Evolutionary conservation across 2,797 vertebrate genomes (phyloP), one percentile per base, ranked within the genome.

Genomic region (Enoplosus armatus): DNA sequence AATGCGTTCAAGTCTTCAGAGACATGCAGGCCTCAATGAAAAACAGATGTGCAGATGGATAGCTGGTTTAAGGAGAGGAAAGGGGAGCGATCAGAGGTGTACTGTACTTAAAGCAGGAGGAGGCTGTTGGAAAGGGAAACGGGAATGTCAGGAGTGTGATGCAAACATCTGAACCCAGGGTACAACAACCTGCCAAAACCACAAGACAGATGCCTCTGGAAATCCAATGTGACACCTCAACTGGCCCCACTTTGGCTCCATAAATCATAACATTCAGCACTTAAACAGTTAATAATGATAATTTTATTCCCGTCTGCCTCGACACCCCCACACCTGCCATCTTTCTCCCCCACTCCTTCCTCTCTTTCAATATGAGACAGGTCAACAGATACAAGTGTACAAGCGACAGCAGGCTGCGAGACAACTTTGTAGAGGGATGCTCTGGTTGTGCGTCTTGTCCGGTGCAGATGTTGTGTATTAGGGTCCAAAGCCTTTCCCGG

Each of bases 11-110:
- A 96, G 96, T 96, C 93, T 92, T 96, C 66, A 71, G 95, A 96
- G 96, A 96, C 96, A 96, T 95, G 95, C 92, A 59, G 89, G 87
- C 94, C 87, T 66, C 72, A 96, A 98, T 97, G 95, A 95, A 96
- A 97, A 98, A 95, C 97, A 99, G 96, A 98, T 98, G 98, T 97
- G 95, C 88, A 83, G 94, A 93, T 88, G 89, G 90, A 93, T 85
- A 50, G 89, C 90, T 82, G 89, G 89, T 92, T 89, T 81, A 76
- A 39, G 79, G 77, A 74, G 81, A 75, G 89, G 85, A 80, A 84
- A 86, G 86, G 86, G 75, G 82, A 81, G 83, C 64, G 51, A 90
- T 89, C 84, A 69, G 90, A 92, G 87, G 89, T 92, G 88, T 82
- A 76, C 91, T 86, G 72, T 86, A 81, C 81, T 87, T 85, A 79